Percentiles rank a stretch among this genome's conserved stretches.
These are phyloP conservation scores for Drosophila hydei DNA, from an alignment of 1,140 invertebrate species.

Conservation along the genomic window DNA sequence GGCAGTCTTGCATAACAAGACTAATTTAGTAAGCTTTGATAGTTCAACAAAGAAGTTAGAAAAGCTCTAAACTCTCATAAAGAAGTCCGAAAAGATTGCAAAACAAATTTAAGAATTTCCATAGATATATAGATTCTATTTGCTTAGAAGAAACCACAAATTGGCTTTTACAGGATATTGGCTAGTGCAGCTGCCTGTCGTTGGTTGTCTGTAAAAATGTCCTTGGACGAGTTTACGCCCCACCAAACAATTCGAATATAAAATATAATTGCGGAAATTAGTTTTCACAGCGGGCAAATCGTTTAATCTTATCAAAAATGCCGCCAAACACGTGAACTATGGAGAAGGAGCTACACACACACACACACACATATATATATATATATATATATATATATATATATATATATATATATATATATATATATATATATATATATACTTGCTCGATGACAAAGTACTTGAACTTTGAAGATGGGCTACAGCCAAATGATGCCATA, in stretches of 20 bases:
- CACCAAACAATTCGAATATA: slow-evolving; percentile 30
- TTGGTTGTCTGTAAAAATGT: slow-evolving; percentile 24
- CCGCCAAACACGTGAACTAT: slow-evolving; percentile 35
- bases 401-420: too few relatives aligned
- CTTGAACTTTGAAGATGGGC: slow-evolving; percentile 1
- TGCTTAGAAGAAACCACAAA: too few relatives aligned
- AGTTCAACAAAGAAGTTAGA: too few relatives aligned
- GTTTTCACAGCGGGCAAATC: slow-evolving; percentile 22
- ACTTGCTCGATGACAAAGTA: background rate
- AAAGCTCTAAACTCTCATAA: too few relatives aligned
- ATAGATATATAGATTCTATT: background rate
- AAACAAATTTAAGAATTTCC: background rate
- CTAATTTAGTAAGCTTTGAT: too few relatives aligned
- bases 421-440: too few relatives aligned
- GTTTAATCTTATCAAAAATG: slow-evolving; percentile 44
- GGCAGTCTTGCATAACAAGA: too few relatives aligned
- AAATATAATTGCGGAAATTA: slow-evolving; percentile 43
- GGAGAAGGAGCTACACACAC: too few relatives aligned
- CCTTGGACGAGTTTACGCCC: slow-evolving; percentile 23
- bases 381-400: background rate
- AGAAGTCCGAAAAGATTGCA: too few relatives aligned
- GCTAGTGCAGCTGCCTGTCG: background rate
- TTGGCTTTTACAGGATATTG: slow-evolving; percentile 9
- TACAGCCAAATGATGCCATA: slow-evolving; percentile 1
- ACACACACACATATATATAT: background rate